These are phyloP conservation scores for Sphaeramia orbicularis DNA, from an alignment of 2,797 vertebrate genomes.

Conservation along the genomic window DNA sequence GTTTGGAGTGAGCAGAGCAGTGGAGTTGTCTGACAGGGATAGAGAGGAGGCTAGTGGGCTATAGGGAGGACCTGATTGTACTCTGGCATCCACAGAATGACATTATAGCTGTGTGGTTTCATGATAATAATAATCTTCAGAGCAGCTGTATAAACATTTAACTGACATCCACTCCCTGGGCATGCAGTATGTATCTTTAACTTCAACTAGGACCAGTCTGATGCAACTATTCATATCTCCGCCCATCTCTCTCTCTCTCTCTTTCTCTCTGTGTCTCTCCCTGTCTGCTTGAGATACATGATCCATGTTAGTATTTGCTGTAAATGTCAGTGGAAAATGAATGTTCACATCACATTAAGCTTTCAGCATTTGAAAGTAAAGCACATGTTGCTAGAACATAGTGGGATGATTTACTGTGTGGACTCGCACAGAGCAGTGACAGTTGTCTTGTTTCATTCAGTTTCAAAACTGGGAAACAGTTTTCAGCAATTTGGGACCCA, in stretches of 20 bases:
- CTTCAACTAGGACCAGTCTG: slow-evolving; percentile 82
- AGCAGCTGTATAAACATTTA: slow-evolving; percentile 90
- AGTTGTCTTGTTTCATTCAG: slow-evolving; percentile 62
- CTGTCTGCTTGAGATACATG: slow-evolving; percentile 54
- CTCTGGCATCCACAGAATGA: slow-evolving; percentile 87
- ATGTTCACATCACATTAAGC: slow-evolving; percentile 65
- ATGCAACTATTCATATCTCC: slow-evolving; percentile 82
- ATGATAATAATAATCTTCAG: slow-evolving; percentile 90
- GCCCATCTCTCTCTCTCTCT: slow-evolving; percentile 64
- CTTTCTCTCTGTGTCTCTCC: slow-evolving; percentile 31
- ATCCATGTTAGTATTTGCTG: slow-evolving; percentile 72
- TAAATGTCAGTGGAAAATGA: slow-evolving; percentile 74
- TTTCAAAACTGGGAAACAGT: slow-evolving; percentile 44
- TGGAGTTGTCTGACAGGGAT: slow-evolving; percentile 63
- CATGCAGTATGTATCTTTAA: slow-evolving; percentile 86
- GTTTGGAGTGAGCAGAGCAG: slow-evolving; percentile 61
- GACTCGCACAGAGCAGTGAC: slow-evolving; percentile 33
- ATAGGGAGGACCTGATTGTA: slow-evolving; percentile 85
- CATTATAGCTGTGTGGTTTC: slow-evolving; percentile 89
- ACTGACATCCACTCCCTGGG: slow-evolving; percentile 87
- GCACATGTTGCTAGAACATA: slow-evolving; percentile 37
- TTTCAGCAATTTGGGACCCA: slow-evolving; percentile 59
- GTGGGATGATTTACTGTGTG: slow-evolving; percentile 41
- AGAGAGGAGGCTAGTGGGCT: slow-evolving; percentile 76
- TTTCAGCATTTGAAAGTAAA: slow-evolving; percentile 56